phyloP scores from a whole-genome alignment of 2,888 invertebrate species.

The Drosophila recens region DNA sequence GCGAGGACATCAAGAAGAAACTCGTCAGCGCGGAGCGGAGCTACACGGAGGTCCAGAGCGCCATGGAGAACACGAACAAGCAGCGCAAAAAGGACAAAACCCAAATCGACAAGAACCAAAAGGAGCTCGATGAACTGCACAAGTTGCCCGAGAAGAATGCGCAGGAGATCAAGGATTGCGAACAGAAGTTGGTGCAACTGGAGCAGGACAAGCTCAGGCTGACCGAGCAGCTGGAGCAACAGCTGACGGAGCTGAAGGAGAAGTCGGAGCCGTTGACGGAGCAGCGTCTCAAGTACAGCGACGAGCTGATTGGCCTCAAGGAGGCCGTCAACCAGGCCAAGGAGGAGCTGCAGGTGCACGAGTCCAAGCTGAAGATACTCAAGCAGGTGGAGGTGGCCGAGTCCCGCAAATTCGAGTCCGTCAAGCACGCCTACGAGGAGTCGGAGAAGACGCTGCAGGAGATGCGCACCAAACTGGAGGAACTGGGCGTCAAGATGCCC shows the following conservation, averaged over 20 bases:
- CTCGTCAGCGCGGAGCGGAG: constrained; percentile 89
- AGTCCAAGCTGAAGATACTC: constrained; percentile 93
- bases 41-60: constrained; percentile 88
- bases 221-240: constrained; percentile 88
- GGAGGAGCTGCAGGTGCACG: constrained; percentile 86
- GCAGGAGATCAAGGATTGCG: constrained; percentile 89
- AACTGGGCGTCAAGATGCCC: constrained; percentile 86
- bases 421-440: constrained; percentile 81
- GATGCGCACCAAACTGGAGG: constrained; percentile 89
- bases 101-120: constrained; percentile 88
- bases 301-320: constrained; percentile 89
- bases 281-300: constrained; percentile 87
- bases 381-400: constrained; percentile 83
- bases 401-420: constrained; percentile 81
- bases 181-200: constrained; percentile 87
- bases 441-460: constrained; percentile 88
- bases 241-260: constrained; percentile 86
- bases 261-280: constrained; percentile 87
- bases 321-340: constrained; percentile 90
- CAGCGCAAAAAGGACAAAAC: constrained; percentile 91
- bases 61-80: constrained; percentile 89
- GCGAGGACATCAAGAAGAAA: constrained; percentile 87
- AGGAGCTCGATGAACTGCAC: constrained; percentile 89
- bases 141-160: constrained; percentile 91
- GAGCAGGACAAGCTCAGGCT: constrained; percentile 87